These are phyloP conservation scores for Margarornis squamiger DNA, from an alignment of 2,797 vertebrate genomes.

Conservation along the genomic window DNA sequence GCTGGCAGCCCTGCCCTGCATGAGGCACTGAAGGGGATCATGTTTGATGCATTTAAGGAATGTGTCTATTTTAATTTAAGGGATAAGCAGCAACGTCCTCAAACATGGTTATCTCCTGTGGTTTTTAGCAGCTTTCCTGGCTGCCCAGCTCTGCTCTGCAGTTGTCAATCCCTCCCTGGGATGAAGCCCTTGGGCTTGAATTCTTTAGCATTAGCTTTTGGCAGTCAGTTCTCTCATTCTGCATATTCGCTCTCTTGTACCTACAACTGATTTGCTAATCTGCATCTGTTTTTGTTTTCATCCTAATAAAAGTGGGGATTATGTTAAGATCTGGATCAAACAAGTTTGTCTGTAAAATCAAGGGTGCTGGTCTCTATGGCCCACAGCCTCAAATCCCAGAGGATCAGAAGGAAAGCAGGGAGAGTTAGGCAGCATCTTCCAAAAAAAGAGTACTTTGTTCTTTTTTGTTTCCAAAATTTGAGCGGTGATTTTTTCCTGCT, in stretches of 20 bases:
- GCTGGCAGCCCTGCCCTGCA: fast-evolving
- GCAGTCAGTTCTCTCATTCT: not conserved
- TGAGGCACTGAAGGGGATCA: not conserved
- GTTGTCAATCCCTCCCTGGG: not conserved
- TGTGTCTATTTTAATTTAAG: not conserved
- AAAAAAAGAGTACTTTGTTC: not conserved
- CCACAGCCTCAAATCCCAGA: not conserved
- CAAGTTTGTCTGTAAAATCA: not conserved
- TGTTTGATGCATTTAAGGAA: not conserved
- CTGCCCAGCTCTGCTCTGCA: not conserved
- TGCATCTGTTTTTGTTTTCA: slow-evolving; percentile 54
- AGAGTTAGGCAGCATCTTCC: not conserved
- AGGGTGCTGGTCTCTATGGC: not conserved
- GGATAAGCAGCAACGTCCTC: not conserved
- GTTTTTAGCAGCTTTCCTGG: not conserved
- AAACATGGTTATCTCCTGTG: not conserved
- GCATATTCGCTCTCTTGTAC: not conserved
- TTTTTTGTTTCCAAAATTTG: not conserved
- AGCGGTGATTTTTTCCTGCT: not conserved
- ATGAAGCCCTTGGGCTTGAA: slow-evolving; percentile 21
- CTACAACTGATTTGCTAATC: slow-evolving; percentile 22
- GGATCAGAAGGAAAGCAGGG: not conserved
- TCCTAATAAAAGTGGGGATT: slow-evolving; percentile 19
- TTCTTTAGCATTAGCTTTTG: slow-evolving; percentile 20
- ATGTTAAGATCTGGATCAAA: slow-evolving; percentile 1